phyloP scores from a whole-genome alignment of 2,888 invertebrate species.

The Antitype chi region DNA sequence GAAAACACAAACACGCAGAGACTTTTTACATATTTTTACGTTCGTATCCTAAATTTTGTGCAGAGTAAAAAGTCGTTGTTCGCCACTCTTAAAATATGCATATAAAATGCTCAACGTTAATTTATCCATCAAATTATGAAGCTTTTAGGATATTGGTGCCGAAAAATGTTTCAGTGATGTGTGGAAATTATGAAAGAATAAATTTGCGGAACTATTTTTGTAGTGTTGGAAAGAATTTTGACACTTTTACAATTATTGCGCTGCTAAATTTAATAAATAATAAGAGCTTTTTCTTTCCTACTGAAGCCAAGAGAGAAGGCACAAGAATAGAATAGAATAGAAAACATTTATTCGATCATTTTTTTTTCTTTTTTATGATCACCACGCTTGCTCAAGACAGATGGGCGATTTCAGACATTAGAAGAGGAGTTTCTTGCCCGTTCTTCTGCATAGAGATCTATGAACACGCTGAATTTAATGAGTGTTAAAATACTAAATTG shows the following conservation, averaged over 20 bases:
- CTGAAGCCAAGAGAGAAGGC: too few relatives aligned
- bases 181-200: conserved; percentile 48
- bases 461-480: not conserved
- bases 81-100: conserved; percentile 62
- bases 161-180: conserved; percentile 44
- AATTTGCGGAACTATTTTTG: conserved; percentile 42
- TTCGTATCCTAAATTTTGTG: conserved; percentile 42
- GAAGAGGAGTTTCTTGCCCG: too few relatives aligned
- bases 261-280: conserved; percentile 19
- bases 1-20: conserved; percentile 28
- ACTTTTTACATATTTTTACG: conserved; percentile 47
- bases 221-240: conserved; percentile 21
- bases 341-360: too few relatives aligned
- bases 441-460: too few relatives aligned
- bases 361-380: too few relatives aligned
- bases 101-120: conserved; percentile 56
- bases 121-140: conserved; percentile 65
- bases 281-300: too few relatives aligned
- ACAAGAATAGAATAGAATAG: too few relatives aligned
- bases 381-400: too few relatives aligned
- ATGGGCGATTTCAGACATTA: too few relatives aligned
- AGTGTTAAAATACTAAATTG: not conserved
- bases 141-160: conserved; percentile 58
- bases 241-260: conserved; percentile 13
- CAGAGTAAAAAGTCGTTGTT: conserved; percentile 40